Evolutionary conservation across 1,140 invertebrate genomes (phyloP), one percentile per base, ranked within the genome.

Genomic region (Eueides isabella): DNA sequence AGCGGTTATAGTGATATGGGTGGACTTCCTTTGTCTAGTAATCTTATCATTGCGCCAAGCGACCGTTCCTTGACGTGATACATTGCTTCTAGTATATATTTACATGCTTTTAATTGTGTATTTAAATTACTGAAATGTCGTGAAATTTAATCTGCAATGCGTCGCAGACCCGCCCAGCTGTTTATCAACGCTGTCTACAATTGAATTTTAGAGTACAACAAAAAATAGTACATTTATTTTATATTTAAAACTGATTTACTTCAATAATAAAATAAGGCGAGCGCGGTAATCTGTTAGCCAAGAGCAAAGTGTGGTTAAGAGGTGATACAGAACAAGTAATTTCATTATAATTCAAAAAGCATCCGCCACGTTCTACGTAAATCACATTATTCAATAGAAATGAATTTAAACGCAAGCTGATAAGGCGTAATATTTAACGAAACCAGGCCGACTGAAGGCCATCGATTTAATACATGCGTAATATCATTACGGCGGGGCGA

Each of bases 21-120:
- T 88, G 89, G 88, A 92, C 88, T 92, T 92, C 89, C 89, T 91
- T 91, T 91, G 89, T 92, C 89, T 92, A 84, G 88, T 88, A 92
- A 92, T 92, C 88, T 91, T 91, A 92, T 92, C 91, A 87, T 86
- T 67, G 76, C 81, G 84, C 82, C 87, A 84, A 85, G 83, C 86
- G 87, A 83, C 83, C 81, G 79, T 82, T 80, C 77, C 87, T 86
- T 85, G 87, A 87, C 89, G 87, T 92, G 90, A 92, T 90, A 90
- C 84, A 91, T 91, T 84, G 84, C 84, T 75, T 69, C 76, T 78
- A 74, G 66, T 85, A 86, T 86, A 86, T 82, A 87, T 86, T 89
- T 85, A 85, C 84, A 85, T 84, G 74, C 62, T 77, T 75, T 70
- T 75, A 72, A 72, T 61, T 69, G 62, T 69, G 48, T 63, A 70